phyloP scores from a whole-genome alignment of 2,797 vertebrate genomes.

The Ateles fusciceps region DNA sequence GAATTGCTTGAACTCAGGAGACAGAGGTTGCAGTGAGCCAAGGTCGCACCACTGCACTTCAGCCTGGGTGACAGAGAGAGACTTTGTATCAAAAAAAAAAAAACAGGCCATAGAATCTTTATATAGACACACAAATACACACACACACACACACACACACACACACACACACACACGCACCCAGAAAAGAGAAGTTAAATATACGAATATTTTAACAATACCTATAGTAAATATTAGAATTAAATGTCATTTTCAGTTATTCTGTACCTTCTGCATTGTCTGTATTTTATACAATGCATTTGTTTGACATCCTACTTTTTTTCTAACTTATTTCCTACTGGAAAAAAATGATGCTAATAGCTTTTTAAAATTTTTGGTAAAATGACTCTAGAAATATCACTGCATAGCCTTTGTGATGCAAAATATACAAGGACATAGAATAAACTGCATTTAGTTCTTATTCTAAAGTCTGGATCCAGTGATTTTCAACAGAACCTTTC shows the following conservation, averaged over 20 bases:
- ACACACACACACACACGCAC: not conserved
- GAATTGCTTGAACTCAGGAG: too few species aligned
- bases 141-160: not conserved
- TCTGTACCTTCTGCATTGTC: not conserved
- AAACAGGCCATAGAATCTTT: not conserved
- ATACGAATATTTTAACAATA: conserved; percentile 5
- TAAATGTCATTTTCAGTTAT: conserved; percentile 13
- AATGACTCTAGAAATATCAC: conserved; percentile 7
- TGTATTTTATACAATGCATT: not conserved
- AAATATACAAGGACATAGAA: not conserved
- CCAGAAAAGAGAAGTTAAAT: not conserved
- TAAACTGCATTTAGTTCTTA: not conserved
- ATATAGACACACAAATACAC: not conserved
- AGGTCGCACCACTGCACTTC: too few species aligned
- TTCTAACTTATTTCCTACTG: not conserved
- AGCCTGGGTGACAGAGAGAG: too few species aligned
- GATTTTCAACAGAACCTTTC: not conserved
- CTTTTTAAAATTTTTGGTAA: conserved; percentile 3
- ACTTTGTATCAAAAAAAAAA: not conserved
- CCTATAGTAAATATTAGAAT: not conserved
- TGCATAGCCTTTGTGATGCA: not conserved
- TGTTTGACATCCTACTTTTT: conserved; percentile 7
- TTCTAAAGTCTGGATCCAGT: not conserved
- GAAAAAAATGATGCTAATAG: conserved; percentile 1
- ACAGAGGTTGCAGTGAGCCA: too few species aligned